These are phyloP conservation scores for Acanthoscelides obtectus DNA, from an alignment of 2,888 invertebrate genomes.

Conservation along the genomic window DNA sequence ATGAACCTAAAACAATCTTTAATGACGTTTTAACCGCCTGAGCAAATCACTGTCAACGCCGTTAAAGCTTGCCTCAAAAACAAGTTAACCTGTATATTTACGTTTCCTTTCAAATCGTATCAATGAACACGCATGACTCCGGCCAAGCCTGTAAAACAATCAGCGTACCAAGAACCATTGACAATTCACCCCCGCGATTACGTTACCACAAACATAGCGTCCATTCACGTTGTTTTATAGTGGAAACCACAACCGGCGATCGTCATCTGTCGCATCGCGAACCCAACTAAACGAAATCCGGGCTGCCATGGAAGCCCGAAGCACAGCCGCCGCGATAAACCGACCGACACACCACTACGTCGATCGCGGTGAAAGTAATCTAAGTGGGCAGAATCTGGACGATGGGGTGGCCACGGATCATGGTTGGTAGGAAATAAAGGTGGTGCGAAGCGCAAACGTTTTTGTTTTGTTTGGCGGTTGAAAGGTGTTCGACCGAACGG, in stretches of 20 bases:
- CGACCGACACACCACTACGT: background rate
- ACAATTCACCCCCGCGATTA: background rate
- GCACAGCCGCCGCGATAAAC: background rate
- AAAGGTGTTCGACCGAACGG: background rate
- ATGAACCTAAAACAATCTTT: no score
- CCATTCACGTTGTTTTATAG: background rate
- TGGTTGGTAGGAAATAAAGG: background rate
- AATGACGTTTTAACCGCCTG: no score
- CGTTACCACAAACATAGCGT: no score
- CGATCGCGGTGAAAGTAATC: background rate
- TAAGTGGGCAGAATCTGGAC: conserved; percentile 1
- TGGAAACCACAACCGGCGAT: background rate
- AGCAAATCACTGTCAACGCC: no score
- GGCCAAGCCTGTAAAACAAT: no score
- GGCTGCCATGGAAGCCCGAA: background rate
- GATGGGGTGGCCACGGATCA: background rate
- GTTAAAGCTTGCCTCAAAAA: no score
- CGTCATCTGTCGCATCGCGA: background rate
- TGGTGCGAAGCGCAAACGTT: background rate
- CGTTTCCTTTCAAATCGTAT: no score
- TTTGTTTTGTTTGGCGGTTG: background rate
- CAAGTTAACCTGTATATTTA: no score
- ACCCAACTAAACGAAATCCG: background rate
- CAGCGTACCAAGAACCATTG: no score
- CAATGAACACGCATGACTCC: no score